Conservation (phyloP, 2,797 vertebrate genomes). For the Periparus ater region DNA sequence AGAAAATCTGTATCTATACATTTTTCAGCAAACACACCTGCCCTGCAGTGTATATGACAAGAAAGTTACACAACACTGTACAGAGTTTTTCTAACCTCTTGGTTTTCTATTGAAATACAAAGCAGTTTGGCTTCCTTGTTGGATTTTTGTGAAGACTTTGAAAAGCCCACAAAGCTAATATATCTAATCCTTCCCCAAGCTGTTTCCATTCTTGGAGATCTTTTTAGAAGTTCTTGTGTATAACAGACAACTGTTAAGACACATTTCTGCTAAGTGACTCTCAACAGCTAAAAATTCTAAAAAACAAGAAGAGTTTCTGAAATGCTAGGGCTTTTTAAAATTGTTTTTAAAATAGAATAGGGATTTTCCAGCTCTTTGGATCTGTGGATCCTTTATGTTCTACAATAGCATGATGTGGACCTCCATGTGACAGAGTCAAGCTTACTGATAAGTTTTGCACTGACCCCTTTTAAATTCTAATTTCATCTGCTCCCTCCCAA, state of each 20-base stretch:
- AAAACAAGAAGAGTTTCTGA: not conserved
- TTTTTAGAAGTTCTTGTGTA: not conserved
- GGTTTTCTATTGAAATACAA: not conserved
- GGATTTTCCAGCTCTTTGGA: not conserved
- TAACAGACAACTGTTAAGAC: conserved; percentile 14
- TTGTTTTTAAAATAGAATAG: not conserved
- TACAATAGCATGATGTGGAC: not conserved
- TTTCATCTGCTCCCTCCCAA: not conserved
- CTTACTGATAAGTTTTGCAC: not conserved
- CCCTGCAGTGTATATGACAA: not conserved
- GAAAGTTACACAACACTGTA: not conserved
- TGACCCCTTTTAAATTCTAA: not conserved
- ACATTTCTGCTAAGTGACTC: not conserved
- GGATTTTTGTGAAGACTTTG: not conserved
- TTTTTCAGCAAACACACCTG: not conserved
- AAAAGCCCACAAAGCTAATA: not conserved
- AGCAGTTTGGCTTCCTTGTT: not conserved
- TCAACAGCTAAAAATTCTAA: not conserved
- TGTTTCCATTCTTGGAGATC: not conserved
- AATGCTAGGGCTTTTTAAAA: not conserved
- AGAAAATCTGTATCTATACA: not conserved
- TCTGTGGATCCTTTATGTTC: not conserved
- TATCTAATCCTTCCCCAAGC: not conserved
- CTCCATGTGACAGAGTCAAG: not conserved
- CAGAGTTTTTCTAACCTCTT: not conserved